Evolutionary conservation across 2,888 invertebrate genomes (phyloP), one percentile per base, ranked within the genome.

Genomic region (Caenorhabditis sp.): DNA sequence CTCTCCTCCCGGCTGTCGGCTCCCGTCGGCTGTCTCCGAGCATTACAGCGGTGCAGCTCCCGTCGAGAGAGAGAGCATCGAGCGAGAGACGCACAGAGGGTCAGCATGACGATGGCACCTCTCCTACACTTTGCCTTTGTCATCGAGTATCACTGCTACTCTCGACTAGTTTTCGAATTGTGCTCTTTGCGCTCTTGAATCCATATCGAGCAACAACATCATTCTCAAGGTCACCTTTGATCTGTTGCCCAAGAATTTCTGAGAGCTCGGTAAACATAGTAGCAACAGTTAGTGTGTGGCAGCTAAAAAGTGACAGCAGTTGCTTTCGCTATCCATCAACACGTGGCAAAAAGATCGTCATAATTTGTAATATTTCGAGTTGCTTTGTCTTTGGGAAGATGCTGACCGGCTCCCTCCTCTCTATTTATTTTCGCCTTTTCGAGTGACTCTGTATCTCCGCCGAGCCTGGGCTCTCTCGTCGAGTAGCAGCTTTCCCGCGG

Each of bases 201-300:
- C 27, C 13, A 27, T 48, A 27, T 48, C 27, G 13, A 48, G 27
- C 9, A 35, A 35, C 9, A 30, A 2, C 35, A 2, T 13, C 35
- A 7, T 35, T 35, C 35, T 13, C 9, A 20, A 20, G 20, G 11
- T 43, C 41, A 56, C 41, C 56, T 56, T 56, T 59, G 59, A 48
- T 48, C 37, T 59, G 37, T 59, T 59, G 8, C 30, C 7, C 26
- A 39, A 15, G 24, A 45, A 37, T 35, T 45, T n/a, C 0, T 27
- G 65, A 65, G 65, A 65, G 65, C 65, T 65, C 53, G 32, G 53
- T 46, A 65, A 65, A 65, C 46, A 65, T 41, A 43, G 56, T 27
- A 52, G 52, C 24, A 39, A 8, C 20, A 7, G 22, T 22, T 27
- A n/a, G n/a, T n/a, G 43, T 41, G 56, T 41, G 56, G 56, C 56